Base-by-base conservation (phyloP, 1,140 invertebrate genomes). In the Drosophila ananassae region DNA sequence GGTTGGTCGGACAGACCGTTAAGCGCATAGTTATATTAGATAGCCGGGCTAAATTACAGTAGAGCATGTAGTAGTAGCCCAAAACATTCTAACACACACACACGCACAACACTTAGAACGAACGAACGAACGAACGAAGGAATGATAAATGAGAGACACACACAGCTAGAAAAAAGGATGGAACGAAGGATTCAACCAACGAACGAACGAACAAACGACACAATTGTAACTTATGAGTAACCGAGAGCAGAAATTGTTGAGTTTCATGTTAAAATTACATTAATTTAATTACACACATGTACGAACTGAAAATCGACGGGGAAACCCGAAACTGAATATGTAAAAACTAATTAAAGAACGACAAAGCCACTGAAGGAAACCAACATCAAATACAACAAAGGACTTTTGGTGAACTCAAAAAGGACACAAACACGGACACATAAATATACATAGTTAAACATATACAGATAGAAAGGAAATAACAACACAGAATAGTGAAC, bases 251-350 rank as follows among this genome's bases (percentile, higher is more conserved):
- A 90, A 90, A 90, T 90, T 90, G 89, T 90, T 89, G 81, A 83
- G 89, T 90, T 90, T 90, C 87, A 84, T 89, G 85, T 90, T 81
- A 52, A 85, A 90, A 90, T 89, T 87, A 85, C 77, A 89, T 89
- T 89, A 89, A 89, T 89, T 80, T 80, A 89, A 78, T 74, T 80
- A 80, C 73, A 89, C 79, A 89, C 78, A 89, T 75, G 58, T 39
- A 53, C 57, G 30, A 46, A 6, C 13, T 51, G 12, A 54, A 46
- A 47, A 22, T 61, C 25, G 48, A n/a, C 57, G 59, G 34, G 55
- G 41, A 50, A 30, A 51, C 39, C 44, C 44, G 39, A 28, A 72
- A 57, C 56, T 28, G 66, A 32, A 41, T 41, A 37, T 25, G 41
- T 8, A 50, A 64, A 82, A 60, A 62, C 37, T 62, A 44, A 62